phyloP scores from a whole-genome alignment of 1,140 invertebrate species.

The Drosophila setifemur region DNA sequence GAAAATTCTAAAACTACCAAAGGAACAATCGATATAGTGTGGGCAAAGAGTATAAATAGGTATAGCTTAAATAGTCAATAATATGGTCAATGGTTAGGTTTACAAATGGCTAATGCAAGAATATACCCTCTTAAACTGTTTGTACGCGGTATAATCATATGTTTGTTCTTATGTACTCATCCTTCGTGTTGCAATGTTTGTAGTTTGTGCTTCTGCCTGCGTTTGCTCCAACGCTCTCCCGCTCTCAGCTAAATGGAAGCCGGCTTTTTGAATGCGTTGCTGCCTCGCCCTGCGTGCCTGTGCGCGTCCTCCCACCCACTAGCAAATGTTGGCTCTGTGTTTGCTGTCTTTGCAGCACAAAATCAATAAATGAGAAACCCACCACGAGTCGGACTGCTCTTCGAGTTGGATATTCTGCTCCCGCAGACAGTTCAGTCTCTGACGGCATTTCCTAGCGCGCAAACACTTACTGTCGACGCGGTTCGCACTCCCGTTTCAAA shows the following conservation, averaged over 20 bases:
- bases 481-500: slow-evolving; percentile 2
- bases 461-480: slow-evolving; percentile 31
- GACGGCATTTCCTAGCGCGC: slow-evolving; percentile 63
- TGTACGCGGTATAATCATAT: slow-evolving; percentile 36
- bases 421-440: slow-evolving; percentile 51
- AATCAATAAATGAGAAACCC: slow-evolving; percentile 66
- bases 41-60: too few relatives aligned
- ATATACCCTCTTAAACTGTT: background rate
- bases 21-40: too few relatives aligned
- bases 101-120: too few relatives aligned
- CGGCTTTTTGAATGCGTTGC: slow-evolving; percentile 54
- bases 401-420: slow-evolving; percentile 5
- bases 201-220: slow-evolving; percentile 32
- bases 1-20: too few relatives aligned
- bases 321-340: slow-evolving; percentile 43
- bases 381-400: slow-evolving; percentile 44
- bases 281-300: slow-evolving; percentile 42
- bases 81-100: too few relatives aligned
- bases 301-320: slow-evolving; percentile 3
- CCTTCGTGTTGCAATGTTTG: slow-evolving; percentile 24
- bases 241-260: slow-evolving; percentile 28
- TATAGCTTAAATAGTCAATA: too few relatives aligned
- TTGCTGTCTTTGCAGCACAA: slow-evolving; percentile 53
- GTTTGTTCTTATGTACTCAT: slow-evolving; percentile 45
- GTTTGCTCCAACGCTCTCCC: slow-evolving; percentile 10